Conservation (phyloP, 1,140 invertebrate species). For the Lamellibrachia luymesi region DNA sequence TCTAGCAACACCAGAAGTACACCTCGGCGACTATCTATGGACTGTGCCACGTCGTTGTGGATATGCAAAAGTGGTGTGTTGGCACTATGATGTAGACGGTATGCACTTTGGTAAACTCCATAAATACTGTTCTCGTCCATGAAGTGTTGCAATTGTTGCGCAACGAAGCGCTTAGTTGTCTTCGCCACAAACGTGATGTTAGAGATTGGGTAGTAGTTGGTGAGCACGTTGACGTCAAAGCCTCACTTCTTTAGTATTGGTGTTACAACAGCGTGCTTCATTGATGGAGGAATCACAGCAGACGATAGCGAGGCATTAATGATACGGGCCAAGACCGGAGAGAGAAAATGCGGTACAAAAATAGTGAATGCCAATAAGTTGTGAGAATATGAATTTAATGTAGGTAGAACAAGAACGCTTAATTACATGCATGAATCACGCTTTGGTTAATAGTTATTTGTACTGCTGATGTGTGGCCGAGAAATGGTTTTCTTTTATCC, state of each 20-base stretch:
- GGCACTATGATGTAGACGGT: too few species aligned
- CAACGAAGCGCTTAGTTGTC: too few species aligned
- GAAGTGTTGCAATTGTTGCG: too few species aligned
- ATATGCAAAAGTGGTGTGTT: too few species aligned
- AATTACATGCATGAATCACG: background rate
- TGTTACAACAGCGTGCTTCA: background rate
- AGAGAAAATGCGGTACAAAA: background rate
- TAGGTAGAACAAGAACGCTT: background rate
- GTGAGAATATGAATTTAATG: background rate
- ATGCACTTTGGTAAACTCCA: too few species aligned
- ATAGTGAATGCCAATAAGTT: background rate
- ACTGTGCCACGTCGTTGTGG: too few species aligned
- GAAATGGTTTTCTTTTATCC: background rate
- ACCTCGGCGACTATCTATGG: too few species aligned
- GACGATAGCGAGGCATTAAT: background rate
- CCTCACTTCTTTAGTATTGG: background rate
- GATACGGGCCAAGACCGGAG: background rate
- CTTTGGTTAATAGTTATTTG: background rate
- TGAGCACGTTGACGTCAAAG: too few species aligned
- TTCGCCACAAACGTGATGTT: background rate
- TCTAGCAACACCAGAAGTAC: too few species aligned
- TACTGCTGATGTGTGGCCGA: background rate
- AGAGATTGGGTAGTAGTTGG: too few species aligned
- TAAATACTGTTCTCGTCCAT: too few species aligned
- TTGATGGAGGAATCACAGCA: background rate